Evolutionary conservation across 1,140 invertebrate genomes (phyloP), one percentile per base, ranked within the genome.

Genomic region (Hyphantria cunea): DNA sequence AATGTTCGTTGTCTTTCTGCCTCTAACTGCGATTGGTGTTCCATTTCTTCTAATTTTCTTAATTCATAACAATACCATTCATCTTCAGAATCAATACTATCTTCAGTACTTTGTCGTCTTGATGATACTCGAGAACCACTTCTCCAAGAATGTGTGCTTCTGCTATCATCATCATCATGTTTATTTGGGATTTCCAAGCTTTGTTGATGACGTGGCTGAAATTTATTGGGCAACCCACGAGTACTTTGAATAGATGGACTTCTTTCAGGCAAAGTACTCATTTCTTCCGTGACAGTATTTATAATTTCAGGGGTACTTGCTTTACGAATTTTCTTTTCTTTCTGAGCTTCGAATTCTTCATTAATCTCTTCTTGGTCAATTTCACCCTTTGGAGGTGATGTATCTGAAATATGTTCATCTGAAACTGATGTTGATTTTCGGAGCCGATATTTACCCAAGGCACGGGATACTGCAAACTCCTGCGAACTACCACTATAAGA

Each of bases 41-140:
- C 97, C 77, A 97, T 92, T 90, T 97, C 95, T 87, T 98, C 96
- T 37, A 98, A 82, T 85, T 97, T 97, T 47, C 95, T 92, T 52
- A 97, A 77, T 77, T 97, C 97, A 81, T 98, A 97, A 66, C 95
- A 96, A 75, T 97, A 98, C 95, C 97, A 98, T 90, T 98, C 96
- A 78, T 98, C 97, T 87, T 98, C 97, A 42, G 95, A 96, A 84
- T 98, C 97, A 58, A 98, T 98, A 60, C 96, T 97, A 72, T 98
- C 97, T 90, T 97, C 97, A 0, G 97, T 98, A 81, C 96, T 97
- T 90, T 98, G 96, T 37, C 96, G 91, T 74, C 96, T 92, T 0
- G 96, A 97, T 5, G 96, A 97, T n/a, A 96, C 95, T 67, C 95
- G 91, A 0, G 96, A 97, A 1, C 95, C 95, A 74, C 96, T 97